Conservation (phyloP, 2,113 vertebrate species). For the Psephotus haematonotus region DNA sequence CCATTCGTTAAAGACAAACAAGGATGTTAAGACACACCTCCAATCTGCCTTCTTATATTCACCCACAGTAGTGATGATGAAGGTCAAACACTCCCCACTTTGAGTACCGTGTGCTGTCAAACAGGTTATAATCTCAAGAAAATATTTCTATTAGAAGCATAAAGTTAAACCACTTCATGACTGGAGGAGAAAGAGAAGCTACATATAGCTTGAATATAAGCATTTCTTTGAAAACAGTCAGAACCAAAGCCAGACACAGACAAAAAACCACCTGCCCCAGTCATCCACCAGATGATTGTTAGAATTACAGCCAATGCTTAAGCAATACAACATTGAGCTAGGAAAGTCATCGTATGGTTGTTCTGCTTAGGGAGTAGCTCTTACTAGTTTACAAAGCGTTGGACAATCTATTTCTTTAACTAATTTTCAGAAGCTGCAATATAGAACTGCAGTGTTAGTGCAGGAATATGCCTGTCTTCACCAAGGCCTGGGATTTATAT, state of each 20-base stretch:
- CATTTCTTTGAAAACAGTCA: slow-evolving; percentile 21
- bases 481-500: slow-evolving; percentile 27
- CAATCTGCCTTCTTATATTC: neutral
- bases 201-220: neutral
- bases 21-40: neutral
- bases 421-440: slow-evolving; percentile 50
- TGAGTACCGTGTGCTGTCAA: slow-evolving; percentile 22
- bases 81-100: neutral
- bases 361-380: slow-evolving; percentile 27
- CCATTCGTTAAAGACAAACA: neutral
- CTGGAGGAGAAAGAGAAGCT: slow-evolving; percentile 16
- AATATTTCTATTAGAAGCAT: slow-evolving; percentile 4
- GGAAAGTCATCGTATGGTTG: neutral
- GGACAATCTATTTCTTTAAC: slow-evolving; percentile 3
- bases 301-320: slow-evolving; percentile 31
- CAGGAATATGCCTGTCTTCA: slow-evolving; percentile 21
- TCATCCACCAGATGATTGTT: slow-evolving; percentile 13
- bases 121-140: slow-evolving; percentile 19
- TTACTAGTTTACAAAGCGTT: slow-evolving; percentile 18
- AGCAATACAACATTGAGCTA: slow-evolving; percentile 31
- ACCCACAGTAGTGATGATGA: neutral
- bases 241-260: neutral
- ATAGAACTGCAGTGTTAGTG: slow-evolving; percentile 21
- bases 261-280: neutral
- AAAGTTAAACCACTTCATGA: slow-evolving; percentile 21